Evolutionary conservation across 92 coral and sea anemone species (phyloP), one percentile per base, ranked within the genome.

Genomic region (Montipora capitata): DNA sequence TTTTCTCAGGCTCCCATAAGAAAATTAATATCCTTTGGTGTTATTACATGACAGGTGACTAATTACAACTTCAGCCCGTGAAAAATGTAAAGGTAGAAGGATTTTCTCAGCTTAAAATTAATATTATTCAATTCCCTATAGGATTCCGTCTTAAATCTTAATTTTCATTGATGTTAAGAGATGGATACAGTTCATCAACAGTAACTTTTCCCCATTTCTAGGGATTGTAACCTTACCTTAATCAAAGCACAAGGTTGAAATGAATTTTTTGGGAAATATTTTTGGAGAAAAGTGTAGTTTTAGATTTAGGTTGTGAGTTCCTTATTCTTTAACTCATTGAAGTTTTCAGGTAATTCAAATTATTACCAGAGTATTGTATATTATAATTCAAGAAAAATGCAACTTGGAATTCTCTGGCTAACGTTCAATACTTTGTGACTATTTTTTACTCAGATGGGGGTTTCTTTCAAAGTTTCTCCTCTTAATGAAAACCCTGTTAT

Each of bases 1-100:
- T 66, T 18, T 66, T 66, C 72, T 66, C 72, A 39, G 72, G 72
- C 72, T 66, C 72, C 72, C 72, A 66, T 66, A 66, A 66, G 40
- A 66, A 66, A 63, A 27, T 27, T 27, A 27, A 63, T 63, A n/a
- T 63, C 39, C 39, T 63, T 63, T 27, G 69, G 69, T 63, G 69
- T 63, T 63, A 3, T 63, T 63, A 63, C 69, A 63, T 27, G 35
- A 27, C 35, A 27, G 35, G 35, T 27, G 35, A 27, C 35, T 27
- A 27, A 27, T 63, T 63, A 63, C 69, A 63, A n/a, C 69, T 63
- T n/a, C 39, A n/a, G 69, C 20, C 69, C 69, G 18, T 63, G 69
- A 63, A 63, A 63, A 63, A 63, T 63, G 69, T 63, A 63, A 63
- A 2, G 69, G 69, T 27, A 27, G 1, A 27, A 27, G 35, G 35